Base-by-base conservation (phyloP, 2,113 vertebrate species). In the Daphoenositta chrysoptera region DNA sequence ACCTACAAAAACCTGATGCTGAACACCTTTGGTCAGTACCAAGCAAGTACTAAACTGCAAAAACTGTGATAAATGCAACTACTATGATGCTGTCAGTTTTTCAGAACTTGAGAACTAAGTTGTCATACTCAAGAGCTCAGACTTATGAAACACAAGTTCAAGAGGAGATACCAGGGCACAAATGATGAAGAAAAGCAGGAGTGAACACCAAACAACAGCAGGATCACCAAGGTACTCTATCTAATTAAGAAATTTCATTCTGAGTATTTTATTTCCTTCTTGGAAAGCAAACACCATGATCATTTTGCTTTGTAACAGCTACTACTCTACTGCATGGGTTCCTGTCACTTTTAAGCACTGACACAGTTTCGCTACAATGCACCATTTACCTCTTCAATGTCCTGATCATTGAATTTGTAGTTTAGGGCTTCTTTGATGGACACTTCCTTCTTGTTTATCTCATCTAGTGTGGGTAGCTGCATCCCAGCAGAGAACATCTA, bases 331-430 rank as follows among this genome's bases (percentile, higher is more conserved):
- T 69, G 28, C 7, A 16, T 7, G 10, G 58, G 24, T 30, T 80
- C 9, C 22, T 83, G 40, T 23, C 57, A 70, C 60, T 60, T 90
- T 48, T 42, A 87, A 93, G 58, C 19, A 80, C 45, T 79, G 70
- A 31, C 72, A 71, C 9, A 76, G 22, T 22, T 60, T 75, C 47
- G 39, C 28, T 57, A 57, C 21, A 90, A 58, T 3, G 1, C 24
- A 21, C 12, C 35, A 54, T 42, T 96, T 96, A 99, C 99, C 97
- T 99, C 99, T 83, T 99, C 99, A 75, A 99, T 99, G 96, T 99
- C 99, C 97, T 99, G 99, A 95, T 99, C 99, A 51, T 99, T 99
- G 94, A 99, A 99, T 96, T 99, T 99, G 96, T 99, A 99, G 97
- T 99, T 99, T 91, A 99, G 97, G 31, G 99, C 99, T 97, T 99